Percentiles rank a stretch among this genome's conserved stretches.
Conservation (phyloP, 2,113 vertebrate species). For the Tor tambroides region DNA sequence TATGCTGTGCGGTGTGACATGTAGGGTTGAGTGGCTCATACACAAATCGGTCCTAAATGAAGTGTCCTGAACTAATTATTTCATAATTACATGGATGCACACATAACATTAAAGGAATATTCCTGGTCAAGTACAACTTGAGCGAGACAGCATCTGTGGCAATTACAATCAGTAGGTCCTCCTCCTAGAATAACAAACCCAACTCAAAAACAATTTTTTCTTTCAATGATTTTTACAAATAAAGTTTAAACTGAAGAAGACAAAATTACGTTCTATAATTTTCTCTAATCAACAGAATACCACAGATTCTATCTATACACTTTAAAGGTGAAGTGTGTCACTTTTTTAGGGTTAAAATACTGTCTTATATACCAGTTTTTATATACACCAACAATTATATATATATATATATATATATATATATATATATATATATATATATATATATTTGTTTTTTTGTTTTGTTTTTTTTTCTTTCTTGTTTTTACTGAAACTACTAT, state of each 20-base stretch:
- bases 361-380: neutral
- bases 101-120: conserved; percentile 14
- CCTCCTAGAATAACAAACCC: neutral
- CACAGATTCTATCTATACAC: neutral
- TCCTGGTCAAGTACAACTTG: conserved; percentile 16
- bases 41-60: neutral
- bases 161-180: neutral
- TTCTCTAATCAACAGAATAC: neutral
- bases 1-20: neutral
- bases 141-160: neutral
- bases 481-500: neutral
- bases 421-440: no score
- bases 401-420: no score
- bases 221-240: neutral
- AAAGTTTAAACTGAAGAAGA: neutral
- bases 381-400: no score
- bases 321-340: neutral
- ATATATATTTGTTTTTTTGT: no score
- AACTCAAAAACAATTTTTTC: neutral
- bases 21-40: neutral
- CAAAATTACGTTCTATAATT: neutral
- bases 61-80: neutral
- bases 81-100: neutral
- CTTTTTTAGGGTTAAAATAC: neutral
- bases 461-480: no score